Percentiles rank a stretch among this genome's conserved stretches.
phyloP scores from a whole-genome alignment of 2,797 vertebrate genomes.

The Amblyopsis hoosieri region DNA sequence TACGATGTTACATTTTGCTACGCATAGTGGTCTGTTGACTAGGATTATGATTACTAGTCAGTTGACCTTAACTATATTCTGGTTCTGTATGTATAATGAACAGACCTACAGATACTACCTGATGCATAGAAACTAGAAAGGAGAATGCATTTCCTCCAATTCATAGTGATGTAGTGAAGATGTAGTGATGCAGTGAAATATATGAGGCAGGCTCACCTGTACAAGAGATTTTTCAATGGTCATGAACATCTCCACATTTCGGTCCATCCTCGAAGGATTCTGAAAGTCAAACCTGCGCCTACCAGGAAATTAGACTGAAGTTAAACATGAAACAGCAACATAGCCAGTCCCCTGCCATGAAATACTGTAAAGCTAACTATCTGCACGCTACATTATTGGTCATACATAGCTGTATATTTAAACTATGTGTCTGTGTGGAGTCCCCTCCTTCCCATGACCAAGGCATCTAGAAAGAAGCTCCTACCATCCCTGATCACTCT shows the following conservation, averaged over 20 bases:
- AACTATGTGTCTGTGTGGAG: no score
- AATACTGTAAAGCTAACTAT: neutral
- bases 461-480: constrained; percentile 59
- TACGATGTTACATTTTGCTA: constrained; percentile 8
- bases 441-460: neutral
- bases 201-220: constrained; percentile 77
- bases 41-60: constrained; percentile 25
- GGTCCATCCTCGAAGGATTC: constrained; percentile 97
- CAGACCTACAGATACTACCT: constrained; percentile 1
- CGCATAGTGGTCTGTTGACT: constrained; percentile 14
- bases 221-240: constrained; percentile 96
- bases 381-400: neutral
- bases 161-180: neutral
- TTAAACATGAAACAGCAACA: constrained; percentile 65
- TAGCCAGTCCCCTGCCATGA: constrained; percentile 29
- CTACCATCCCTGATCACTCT: constrained; percentile 99
- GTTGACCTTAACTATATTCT: constrained; percentile 19
- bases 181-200: neutral
- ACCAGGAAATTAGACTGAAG: constrained; percentile 77
- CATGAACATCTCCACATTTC: constrained; percentile 99
- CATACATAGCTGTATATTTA: neutral
- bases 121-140: constrained; percentile 1
- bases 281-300: constrained; percentile 99
- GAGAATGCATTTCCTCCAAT: neutral
- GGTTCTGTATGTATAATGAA: neutral